These are phyloP conservation scores for Phaethornis superciliosus DNA, from an alignment of 2,113 vertebrate species.

Conservation along the genomic window DNA sequence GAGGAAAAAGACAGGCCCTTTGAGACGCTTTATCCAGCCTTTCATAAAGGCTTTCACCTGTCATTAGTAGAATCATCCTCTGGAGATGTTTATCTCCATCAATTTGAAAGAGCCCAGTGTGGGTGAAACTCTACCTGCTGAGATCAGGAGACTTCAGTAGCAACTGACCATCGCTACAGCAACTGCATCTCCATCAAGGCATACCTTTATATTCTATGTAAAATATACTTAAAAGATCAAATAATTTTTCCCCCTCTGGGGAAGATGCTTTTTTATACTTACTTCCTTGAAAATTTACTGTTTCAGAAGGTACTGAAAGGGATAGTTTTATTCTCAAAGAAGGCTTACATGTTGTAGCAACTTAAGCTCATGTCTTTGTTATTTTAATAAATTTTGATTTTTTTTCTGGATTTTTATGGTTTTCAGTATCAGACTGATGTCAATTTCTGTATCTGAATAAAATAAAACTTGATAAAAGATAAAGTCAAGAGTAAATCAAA, in stretches of 20 bases:
- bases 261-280: neutral
- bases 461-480: neutral
- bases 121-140: neutral
- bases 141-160: neutral
- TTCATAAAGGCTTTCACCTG: neutral
- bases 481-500: conserved; percentile 15
- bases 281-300: neutral
- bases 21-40: neutral
- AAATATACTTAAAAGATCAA: neutral
- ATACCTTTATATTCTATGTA: neutral
- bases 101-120: too few relatives aligned
- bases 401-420: neutral
- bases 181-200: neutral
- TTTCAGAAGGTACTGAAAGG: neutral
- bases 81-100: neutral
- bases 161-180: neutral
- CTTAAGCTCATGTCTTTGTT: neutral
- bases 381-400: neutral
- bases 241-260: neutral
- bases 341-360: rapidly evolving
- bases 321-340: neutral
- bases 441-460: neutral
- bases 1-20: neutral
- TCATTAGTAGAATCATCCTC: neutral
- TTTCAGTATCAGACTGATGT: neutral